Conservation (phyloP, 2,113 vertebrate species). For the Scalopus aquaticus region DNA sequence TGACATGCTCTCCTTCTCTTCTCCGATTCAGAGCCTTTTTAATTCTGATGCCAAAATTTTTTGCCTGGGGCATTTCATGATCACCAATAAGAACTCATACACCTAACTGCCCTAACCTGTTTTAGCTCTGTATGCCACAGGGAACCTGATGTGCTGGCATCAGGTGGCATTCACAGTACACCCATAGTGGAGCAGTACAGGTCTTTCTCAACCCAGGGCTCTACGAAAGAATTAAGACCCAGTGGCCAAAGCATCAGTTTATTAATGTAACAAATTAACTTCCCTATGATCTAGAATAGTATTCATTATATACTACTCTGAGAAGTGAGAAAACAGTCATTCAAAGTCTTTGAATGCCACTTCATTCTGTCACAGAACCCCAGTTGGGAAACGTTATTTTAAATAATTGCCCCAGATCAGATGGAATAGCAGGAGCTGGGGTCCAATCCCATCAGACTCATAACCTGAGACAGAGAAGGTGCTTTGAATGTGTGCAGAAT, state of each 20-base stretch:
- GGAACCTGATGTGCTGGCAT: not conserved
- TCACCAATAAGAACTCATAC: not conserved
- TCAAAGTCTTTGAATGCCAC: not conserved
- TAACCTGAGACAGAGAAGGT: slow-evolving; percentile 60
- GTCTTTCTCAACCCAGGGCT: not conserved
- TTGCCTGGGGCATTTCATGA: not conserved
- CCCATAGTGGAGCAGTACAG: not conserved
- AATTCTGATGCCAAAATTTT: slow-evolving; percentile 12
- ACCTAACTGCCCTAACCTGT: not conserved
- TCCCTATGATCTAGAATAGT: not conserved
- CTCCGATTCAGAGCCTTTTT: not conserved
- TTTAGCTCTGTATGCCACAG: not conserved
- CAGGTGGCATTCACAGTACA: not conserved
- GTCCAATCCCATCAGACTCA: slow-evolving; percentile 58
- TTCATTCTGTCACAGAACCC: slow-evolving; percentile 43
- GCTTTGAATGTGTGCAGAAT: slow-evolving; percentile 48
- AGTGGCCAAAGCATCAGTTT: not conserved
- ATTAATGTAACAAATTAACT: not conserved
- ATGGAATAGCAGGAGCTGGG: not conserved
- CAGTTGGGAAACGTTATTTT: not conserved
- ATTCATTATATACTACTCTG: not conserved
- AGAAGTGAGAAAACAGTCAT: slow-evolving; percentile 8
- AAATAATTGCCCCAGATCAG: not conserved
- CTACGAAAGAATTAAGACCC: not conserved
- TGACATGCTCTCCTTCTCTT: slow-evolving; percentile 28